These are phyloP conservation scores for Natrix natrix DNA, from an alignment of 2,797 vertebrate genomes.

Conservation along the genomic window DNA sequence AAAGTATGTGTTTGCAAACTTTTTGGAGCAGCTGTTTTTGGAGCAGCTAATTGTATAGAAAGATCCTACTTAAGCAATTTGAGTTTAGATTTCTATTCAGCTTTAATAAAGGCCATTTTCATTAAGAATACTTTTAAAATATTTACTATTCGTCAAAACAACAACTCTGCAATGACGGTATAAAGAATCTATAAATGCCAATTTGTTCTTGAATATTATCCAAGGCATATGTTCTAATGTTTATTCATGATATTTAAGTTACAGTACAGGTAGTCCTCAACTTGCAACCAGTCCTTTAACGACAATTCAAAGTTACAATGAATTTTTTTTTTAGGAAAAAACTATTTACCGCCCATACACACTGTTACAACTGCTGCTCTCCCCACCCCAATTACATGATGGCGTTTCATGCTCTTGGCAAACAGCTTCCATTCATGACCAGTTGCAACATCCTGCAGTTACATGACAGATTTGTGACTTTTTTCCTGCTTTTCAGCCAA, in stretches of 20 bases:
- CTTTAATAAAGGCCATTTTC: neutral
- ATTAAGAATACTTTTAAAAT: neutral
- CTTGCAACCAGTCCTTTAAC: no score
- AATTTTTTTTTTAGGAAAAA: no score
- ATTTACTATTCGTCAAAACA: neutral
- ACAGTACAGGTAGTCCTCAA: no score
- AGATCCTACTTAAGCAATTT: slow-evolving; percentile 3
- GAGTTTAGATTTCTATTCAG: slow-evolving; percentile 14
- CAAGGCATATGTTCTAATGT: slow-evolving; percentile 11
- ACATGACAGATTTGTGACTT: neutral
- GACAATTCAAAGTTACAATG: no score
- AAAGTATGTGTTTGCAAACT: slow-evolving; percentile 24
- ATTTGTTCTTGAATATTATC: slow-evolving; percentile 26
- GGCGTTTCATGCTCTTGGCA: neutral
- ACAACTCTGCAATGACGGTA: neutral
- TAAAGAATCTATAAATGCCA: slow-evolving; percentile 1
- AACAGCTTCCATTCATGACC: neutral
- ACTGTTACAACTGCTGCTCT: no score
- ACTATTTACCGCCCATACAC: no score
- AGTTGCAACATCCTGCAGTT: neutral
- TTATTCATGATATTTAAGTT: slow-evolving; percentile 20
- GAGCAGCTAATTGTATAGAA: neutral
- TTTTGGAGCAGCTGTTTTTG: neutral
- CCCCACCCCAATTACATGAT: no score
- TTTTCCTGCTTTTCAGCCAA: neutral